These are phyloP conservation scores for Pleuronectes platessa DNA, from an alignment of 2,113 vertebrate species.

Conservation along the genomic window DNA sequence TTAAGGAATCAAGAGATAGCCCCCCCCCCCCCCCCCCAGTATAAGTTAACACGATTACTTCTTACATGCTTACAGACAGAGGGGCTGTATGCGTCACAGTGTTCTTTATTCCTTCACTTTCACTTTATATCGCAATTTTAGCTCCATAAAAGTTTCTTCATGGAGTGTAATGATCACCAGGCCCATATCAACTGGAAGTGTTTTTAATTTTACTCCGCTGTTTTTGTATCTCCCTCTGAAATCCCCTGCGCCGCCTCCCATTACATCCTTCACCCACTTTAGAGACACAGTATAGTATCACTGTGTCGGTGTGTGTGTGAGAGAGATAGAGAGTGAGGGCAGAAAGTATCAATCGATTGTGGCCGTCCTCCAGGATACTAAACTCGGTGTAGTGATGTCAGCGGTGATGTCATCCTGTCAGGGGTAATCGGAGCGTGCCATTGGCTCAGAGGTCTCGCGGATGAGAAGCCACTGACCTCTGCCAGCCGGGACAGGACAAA, in stretches of 20 bases:
- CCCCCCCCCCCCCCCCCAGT: conserved; percentile 7
- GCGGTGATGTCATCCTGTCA: conserved; percentile 78
- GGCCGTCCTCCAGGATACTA: conserved; percentile 69
- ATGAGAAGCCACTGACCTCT: conserved; percentile 75
- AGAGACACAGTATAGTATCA: conserved; percentile 49
- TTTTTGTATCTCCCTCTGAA: conserved; percentile 55
- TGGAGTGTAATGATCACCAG: conserved; percentile 51
- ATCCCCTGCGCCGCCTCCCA: conserved; percentile 56
- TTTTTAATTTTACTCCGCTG: conserved; percentile 66
- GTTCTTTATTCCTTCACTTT: conserved; percentile 23
- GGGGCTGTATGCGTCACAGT: conserved; percentile 1
- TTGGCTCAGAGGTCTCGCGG: conserved; percentile 69
- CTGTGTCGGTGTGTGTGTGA: conserved; percentile 17
- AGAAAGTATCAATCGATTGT: conserved; percentile 68
- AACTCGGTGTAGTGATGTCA: conserved; percentile 75
- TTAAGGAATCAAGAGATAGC: conserved; percentile 68
- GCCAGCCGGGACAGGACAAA: conserved; percentile 65
- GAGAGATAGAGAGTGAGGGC: conserved; percentile 14
- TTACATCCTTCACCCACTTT: conserved; percentile 53
- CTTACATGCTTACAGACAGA: conserved; percentile 31
- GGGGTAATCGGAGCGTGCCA: conserved; percentile 76
- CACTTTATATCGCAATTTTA: conserved; percentile 47
- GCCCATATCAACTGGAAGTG: conserved; percentile 45
- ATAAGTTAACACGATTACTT: conserved; percentile 61
- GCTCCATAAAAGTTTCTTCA: conserved; percentile 48